phyloP scores from a whole-genome alignment of 2,797 vertebrate species.

The Enteromius paludinosus region DNA sequence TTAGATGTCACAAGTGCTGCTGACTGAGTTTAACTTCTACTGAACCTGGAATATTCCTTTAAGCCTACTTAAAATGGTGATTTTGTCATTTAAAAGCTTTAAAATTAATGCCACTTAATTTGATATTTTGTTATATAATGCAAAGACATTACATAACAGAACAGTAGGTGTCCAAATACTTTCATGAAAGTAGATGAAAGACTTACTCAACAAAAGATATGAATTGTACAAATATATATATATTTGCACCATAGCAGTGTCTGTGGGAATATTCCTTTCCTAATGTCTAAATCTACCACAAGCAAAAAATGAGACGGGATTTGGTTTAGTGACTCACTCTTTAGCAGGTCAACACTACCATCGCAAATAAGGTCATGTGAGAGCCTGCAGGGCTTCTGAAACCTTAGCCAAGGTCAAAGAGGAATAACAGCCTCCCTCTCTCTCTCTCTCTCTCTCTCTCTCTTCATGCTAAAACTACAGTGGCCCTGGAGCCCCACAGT shows the following conservation, averaged over 20 bases:
- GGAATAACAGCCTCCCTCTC: conserved; percentile 62
- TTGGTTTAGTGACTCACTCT: conserved; percentile 63
- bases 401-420: conserved; percentile 79
- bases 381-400: conserved; percentile 70
- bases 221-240: background rate
- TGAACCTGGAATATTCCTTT: background rate
- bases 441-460: conserved; percentile 31
- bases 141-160: background rate
- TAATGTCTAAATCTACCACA: background rate
- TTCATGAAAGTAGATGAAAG: background rate
- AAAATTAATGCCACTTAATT: background rate
- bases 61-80: background rate
- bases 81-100: background rate
- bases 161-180: background rate
- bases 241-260: background rate
- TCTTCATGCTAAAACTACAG: background rate
- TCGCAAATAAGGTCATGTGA: conserved; percentile 72
- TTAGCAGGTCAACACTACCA: conserved; percentile 66
- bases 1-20: background rate
- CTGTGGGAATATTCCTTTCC: background rate
- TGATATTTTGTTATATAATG: background rate
- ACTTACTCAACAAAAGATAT: background rate
- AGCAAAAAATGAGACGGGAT: conserved; percentile 12
- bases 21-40: background rate
- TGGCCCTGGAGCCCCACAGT: conserved; percentile 5